phyloP scores from a whole-genome alignment of 2,113 vertebrate species.

The Varanus salvator region DNA sequence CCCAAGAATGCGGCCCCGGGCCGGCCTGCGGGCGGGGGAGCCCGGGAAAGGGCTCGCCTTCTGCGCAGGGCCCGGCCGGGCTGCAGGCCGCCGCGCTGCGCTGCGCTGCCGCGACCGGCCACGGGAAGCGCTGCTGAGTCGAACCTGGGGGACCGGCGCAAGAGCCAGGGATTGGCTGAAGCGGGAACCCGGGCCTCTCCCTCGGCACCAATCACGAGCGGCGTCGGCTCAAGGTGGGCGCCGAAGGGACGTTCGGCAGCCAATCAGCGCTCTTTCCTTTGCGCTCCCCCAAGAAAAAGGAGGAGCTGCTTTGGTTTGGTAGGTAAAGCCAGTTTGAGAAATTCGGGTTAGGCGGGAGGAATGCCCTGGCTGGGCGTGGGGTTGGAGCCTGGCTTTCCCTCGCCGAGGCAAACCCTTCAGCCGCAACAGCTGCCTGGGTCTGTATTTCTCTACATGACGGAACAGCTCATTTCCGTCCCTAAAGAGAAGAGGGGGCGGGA shows the following conservation, averaged over 20 bases:
- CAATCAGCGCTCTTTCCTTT: not conserved
- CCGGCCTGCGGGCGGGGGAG: not conserved
- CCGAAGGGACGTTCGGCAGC: not conserved
- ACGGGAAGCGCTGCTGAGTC: not conserved
- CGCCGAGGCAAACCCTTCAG: not conserved
- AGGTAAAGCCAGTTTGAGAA: too few species aligned
- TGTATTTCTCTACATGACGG: not conserved
- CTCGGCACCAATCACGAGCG: not conserved
- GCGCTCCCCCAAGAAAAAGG: not conserved
- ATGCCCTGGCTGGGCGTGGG: not conserved
- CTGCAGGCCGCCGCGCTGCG: fast-evolving
- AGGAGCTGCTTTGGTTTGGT: not conserved
- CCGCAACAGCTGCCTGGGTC: not conserved
- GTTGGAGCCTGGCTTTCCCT: too few species aligned
- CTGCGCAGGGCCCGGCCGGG: too few species aligned
- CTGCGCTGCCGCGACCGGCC: not conserved
- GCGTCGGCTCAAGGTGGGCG: not conserved
- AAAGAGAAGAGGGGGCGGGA: too few species aligned
- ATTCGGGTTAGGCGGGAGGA: too few species aligned
- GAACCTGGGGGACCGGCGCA: not conserved
- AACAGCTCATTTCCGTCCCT: not conserved
- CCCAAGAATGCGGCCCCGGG: conserved; percentile 21
- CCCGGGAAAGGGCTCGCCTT: too few species aligned
- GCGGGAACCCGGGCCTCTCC: not conserved
- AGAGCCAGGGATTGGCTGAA: not conserved